A percentile compares a stretch with the other conserved stretches of the same genome.
Evolutionary conservation across 2,113 vertebrate species (phyloP).

Genomic region (Oreocharis arfaki): DNA sequence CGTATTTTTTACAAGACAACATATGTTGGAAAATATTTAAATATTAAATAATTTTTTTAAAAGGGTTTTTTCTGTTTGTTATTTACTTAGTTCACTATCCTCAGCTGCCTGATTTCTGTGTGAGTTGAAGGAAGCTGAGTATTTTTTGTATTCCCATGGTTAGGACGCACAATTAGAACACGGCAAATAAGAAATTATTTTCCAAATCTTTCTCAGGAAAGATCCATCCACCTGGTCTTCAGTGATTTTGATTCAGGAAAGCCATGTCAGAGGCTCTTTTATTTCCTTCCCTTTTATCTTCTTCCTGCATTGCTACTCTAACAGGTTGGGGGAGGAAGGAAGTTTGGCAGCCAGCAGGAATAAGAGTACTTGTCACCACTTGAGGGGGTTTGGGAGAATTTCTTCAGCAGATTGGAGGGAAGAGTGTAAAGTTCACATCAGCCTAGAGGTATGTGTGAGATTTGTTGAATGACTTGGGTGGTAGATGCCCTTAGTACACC

Average conservation of each 20-base stretch:
- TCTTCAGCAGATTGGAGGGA: slow-evolving; percentile 5
- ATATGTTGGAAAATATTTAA: background rate
- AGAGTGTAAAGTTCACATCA: slow-evolving; percentile 45
- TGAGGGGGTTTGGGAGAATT: slow-evolving; percentile 41
- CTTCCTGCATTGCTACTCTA: background rate
- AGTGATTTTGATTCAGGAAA: background rate
- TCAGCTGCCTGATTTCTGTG: background rate
- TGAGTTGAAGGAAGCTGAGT: background rate
- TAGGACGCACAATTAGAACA: background rate
- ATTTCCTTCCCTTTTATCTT: background rate
- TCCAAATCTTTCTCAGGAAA: background rate
- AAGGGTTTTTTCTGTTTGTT: background rate
- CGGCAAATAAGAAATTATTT: background rate
- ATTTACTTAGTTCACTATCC: background rate
- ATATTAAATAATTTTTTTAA: no score
- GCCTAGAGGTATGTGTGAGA: slow-evolving; percentile 17
- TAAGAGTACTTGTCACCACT: slow-evolving; percentile 47
- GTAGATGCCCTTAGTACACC: background rate
- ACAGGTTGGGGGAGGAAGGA: slow-evolving; percentile 5
- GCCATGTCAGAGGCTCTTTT: background rate
- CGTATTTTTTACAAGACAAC: background rate
- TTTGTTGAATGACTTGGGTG: background rate
- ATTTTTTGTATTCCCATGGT: background rate
- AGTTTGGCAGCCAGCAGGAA: slow-evolving; percentile 5
- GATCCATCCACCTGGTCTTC: background rate